phyloP scores from a whole-genome alignment of 2,888 invertebrate genomes.

The Drosophila neonasuta region DNA sequence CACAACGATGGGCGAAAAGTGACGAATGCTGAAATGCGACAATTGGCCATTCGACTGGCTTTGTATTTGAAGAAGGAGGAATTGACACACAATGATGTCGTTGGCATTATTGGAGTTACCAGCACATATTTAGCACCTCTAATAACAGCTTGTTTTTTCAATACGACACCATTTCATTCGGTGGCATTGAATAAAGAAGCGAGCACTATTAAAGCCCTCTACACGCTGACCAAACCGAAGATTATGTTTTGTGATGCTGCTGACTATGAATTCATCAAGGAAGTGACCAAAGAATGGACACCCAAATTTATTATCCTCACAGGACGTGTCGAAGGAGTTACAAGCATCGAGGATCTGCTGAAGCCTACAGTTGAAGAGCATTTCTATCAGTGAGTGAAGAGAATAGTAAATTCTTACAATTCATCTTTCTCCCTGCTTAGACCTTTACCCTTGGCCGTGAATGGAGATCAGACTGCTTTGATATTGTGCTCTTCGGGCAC shows the following conservation, averaged over 20 bases:
- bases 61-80: conserved; percentile 44
- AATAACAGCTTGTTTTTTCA: conserved; percentile 42
- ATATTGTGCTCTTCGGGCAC: conserved; percentile 74
- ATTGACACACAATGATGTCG: conserved; percentile 47
- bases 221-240: conserved; percentile 57
- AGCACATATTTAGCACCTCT: conserved; percentile 45
- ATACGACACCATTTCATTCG: conserved; percentile 58
- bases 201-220: conserved; percentile 40
- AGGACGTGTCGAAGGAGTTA: conserved; percentile 46
- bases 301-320: conserved; percentile 50
- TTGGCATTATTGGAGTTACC: conserved; percentile 42
- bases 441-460: conserved; percentile 8
- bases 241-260: conserved; percentile 67
- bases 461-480: conserved; percentile 52
- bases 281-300: conserved; percentile 47
- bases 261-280: conserved; percentile 54
- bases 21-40: conserved; percentile 40
- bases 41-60: conserved; percentile 43
- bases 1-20: conserved; percentile 45
- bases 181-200: conserved; percentile 45
- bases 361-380: conserved; percentile 37
- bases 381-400: conserved; percentile 40
- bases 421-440: neutral
- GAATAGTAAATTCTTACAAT: neutral
- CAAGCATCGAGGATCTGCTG: conserved; percentile 49